Evolutionary conservation across 1,140 invertebrate genomes (phyloP), one percentile per base, ranked within the genome.

Genomic region (Magallana angulata): DNA sequence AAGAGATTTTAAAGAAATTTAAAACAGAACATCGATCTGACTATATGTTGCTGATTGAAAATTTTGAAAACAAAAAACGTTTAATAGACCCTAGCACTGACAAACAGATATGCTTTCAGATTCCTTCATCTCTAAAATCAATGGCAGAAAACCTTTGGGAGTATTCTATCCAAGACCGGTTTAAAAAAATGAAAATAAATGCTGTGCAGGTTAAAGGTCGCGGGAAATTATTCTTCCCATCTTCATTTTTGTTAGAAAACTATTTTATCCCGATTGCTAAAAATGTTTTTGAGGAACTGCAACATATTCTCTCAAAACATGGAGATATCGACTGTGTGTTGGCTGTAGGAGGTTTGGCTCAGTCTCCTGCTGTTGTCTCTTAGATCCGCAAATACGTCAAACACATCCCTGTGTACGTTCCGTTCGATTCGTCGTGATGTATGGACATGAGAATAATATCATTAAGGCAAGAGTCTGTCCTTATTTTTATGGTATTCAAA

Each of bases 1-100:
- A 48, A 48, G 84, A 64, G 1, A 64, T 1, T n/a, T 64, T 85
- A 24, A 48, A 64, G 18, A n/a, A 62, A 18, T 85, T 68, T 56
- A 85, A n/a, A 60, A 16, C n/a, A 64, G 36, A 85, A 24, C 16
- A 85, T n/a, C 24, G 36, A 56, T 30, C 58, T 7, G 84, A 85
- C 64, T 85, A 85, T n/a, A 62, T 64, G 59, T 24, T 36, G 14
- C 56, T 85, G 14, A 57, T 82, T 24, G 18, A 56, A 57, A n/a
- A 57, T 30, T 85, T 85, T n/a, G 84, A 85, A 64, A 18, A 85
- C 12, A 62, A 85, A 60, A 85, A 85, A 36, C 16, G 58, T 11
- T 9, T 18, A 64, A 64, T 62, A 16, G 84, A 60, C 30, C 60
- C 57, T 7, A 58, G 57, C 0, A 30, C 57, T 8, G 56, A 82